Conservation (phyloP, 2,888 invertebrate species). For the Leptinotarsa tumamoca region DNA sequence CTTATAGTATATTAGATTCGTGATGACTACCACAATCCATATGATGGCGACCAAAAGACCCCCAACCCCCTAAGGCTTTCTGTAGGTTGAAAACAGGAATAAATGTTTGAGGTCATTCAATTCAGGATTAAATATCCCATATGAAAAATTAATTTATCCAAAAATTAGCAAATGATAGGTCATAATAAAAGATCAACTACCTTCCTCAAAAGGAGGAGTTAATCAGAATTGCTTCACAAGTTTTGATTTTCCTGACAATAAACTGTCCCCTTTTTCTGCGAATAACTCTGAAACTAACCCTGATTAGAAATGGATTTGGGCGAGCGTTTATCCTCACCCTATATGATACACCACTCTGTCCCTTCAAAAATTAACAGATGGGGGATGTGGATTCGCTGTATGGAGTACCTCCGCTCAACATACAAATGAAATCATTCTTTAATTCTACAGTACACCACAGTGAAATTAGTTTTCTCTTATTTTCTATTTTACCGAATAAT, state of each 20-base stretch:
- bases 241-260: not conserved
- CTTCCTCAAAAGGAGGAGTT: too few species aligned
- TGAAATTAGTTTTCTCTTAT: constrained; percentile 8
- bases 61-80: not conserved
- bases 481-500: not conserved
- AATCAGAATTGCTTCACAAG: too few species aligned
- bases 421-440: not conserved
- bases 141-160: too few species aligned
- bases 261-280: not conserved
- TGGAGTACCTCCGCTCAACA: not conserved
- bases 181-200: too few species aligned
- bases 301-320: not conserved
- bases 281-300: not conserved
- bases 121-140: too few species aligned
- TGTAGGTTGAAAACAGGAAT: not conserved
- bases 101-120: not conserved
- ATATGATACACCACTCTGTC: not conserved
- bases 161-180: too few species aligned
- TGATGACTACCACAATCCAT: not conserved
- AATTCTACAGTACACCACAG: not conserved
- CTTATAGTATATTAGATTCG: not conserved
- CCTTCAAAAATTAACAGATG: not conserved
- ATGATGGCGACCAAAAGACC: not conserved
- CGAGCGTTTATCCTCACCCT: not conserved
- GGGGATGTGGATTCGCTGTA: not conserved